Base-by-base conservation (phyloP, 2,797 vertebrate species). In the Malurus splendens region DNA sequence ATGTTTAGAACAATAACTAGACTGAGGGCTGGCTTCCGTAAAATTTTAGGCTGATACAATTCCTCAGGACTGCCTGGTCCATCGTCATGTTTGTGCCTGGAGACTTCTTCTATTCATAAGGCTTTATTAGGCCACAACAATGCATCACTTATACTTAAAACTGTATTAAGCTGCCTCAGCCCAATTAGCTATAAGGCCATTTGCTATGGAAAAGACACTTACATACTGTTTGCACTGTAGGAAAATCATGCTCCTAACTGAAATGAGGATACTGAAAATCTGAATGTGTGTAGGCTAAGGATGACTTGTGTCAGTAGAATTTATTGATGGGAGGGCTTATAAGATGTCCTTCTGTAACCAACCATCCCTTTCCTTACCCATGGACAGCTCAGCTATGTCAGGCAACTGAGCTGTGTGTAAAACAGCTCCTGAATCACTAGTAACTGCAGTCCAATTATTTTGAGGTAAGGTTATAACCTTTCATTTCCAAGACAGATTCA, bases 401-500 rank as follows among this genome's bases (percentile, higher is more conserved):
- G 44, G 47, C 12, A 41, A 12, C 15, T 64, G 36, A 56, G 38
- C 28, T 45, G 33, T 56, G 32, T 83, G 50, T 54, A 67, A 72
- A 92, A 33, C 18, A 54, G 24, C 3, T 87, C 7, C 47, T 48
- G 27, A 44, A 64, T 60, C 51, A 33, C 38, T 38, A 60, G 19
- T 41, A 33, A 33, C 60, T 84, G 28, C 42, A 67, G 42, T 52
- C 28, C 36, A n/a, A 17, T 84, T 82, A 72, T 68, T 64, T 60
- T 56, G 14, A 67, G 25, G 16, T 75, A 52, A 6, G 83, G 68
- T 54, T 1, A 44, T 20, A 60, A 27, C 4, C 5, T 67, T 67
- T 68, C 33, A 41, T 66, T 77, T 66, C 52, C 50, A 74, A 83
- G 54, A 66, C 6, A 76, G 79, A 72, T 7, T 75, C n/a, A 84